Percentiles rank a stretch among this genome's conserved stretches.
Conservation (phyloP, 35 echinoderm and acorn worm species). For the Holothuria glaberrima region DNA sequence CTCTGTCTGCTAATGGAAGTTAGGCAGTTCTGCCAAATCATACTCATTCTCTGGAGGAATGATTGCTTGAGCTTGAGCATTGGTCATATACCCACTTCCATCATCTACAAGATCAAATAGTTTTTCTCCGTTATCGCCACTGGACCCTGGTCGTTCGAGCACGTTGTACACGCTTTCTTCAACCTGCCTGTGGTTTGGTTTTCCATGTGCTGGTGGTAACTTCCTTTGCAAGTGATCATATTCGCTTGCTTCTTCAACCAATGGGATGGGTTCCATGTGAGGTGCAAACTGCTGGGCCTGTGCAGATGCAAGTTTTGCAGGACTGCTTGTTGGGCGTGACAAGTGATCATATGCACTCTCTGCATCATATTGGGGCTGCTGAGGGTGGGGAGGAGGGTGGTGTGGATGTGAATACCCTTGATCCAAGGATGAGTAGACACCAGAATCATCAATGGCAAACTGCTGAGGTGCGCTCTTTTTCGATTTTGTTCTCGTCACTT, state of each 20-base stretch:
- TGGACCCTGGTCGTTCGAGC: not conserved
- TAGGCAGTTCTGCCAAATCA: constrained; percentile 12
- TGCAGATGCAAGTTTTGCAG: not conserved
- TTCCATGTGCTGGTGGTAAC: not conserved
- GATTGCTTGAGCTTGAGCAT: not conserved
- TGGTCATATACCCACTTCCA: constrained; percentile 50
- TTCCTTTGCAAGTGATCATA: constrained; percentile 28
- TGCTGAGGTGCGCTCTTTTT: not conserved
- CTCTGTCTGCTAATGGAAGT: not conserved
- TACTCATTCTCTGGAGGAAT: constrained; percentile 39
- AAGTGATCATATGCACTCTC: constrained; percentile 25
- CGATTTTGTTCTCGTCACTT: constrained; percentile 3
- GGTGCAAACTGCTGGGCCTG: not conserved
- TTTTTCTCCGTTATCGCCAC: not conserved
- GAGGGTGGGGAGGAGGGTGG: constrained; percentile 7
- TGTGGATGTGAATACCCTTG: constrained; percentile 16
- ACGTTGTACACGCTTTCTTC: constrained; percentile 26
- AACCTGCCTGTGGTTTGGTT: not conserved
- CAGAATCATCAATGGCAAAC: not conserved
- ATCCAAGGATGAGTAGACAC: constrained; percentile 36
- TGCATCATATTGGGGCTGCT: not conserved
- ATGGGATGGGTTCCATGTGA: too few species aligned
- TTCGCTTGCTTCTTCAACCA: not conserved
- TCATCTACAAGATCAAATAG: constrained; percentile 48
- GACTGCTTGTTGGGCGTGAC: constrained; percentile 4